phyloP scores from a whole-genome alignment of 2,797 vertebrate species.

The Cebuella pygmaea region DNA sequence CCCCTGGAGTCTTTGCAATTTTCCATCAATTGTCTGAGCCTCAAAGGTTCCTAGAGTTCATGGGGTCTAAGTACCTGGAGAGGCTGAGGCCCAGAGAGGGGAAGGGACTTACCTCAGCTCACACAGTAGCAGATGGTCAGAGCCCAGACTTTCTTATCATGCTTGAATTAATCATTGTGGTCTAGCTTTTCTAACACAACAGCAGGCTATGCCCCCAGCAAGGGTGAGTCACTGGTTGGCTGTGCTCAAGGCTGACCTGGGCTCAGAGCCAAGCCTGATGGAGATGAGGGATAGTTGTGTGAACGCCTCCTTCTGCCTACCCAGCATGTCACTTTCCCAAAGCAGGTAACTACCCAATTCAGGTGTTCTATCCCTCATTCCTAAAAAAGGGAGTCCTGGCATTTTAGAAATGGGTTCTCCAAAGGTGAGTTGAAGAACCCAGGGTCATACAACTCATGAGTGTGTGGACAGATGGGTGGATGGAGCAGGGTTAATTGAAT shows the following conservation, averaged over 20 bases:
- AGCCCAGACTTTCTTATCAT: background rate
- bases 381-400: fast-evolving
- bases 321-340: background rate
- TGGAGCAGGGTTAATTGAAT: fast-evolving
- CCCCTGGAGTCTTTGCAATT: background rate
- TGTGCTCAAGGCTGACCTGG: background rate
- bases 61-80: background rate
- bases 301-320: background rate
- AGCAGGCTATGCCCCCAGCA: background rate
- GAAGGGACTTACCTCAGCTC: background rate
- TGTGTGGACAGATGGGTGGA: fast-evolving
- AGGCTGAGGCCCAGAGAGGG: background rate
- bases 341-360: fast-evolving
- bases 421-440: fast-evolving
- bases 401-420: background rate
- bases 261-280: background rate
- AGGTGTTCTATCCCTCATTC: background rate
- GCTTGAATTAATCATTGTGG: background rate
- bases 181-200: background rate
- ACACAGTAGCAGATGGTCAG: background rate
- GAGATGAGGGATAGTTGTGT: background rate
- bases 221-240: background rate
- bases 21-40: background rate
- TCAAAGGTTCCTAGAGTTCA: background rate
- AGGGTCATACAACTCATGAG: background rate